Evolutionary conservation across 2,797 vertebrate genomes (phyloP), one percentile per base, ranked within the genome.

Genomic region (Acropternis orthonyx): DNA sequence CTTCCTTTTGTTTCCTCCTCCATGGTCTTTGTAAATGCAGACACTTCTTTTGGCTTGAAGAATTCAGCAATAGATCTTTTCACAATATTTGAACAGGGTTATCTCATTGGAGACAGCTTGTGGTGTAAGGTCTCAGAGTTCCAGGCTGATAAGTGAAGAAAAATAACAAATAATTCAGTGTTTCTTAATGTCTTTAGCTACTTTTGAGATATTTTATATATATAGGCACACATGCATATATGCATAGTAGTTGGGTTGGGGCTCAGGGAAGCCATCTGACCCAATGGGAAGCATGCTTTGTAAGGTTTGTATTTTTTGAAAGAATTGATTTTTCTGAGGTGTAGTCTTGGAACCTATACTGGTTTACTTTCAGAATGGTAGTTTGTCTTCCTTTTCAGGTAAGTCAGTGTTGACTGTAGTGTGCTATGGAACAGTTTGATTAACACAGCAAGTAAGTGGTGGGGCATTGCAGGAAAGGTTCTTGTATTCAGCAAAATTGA

Each of bases 21-120:
- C 4, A 71, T 78, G 24, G 72, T 94, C 65, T 76, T n/a, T 83
- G 59, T 91, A 91, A 91, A 78, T 67, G 72, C 43, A 49, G 15
- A 56, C 32, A 52, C 43, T 17, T 90, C 69, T 88, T 82, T 20
- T 66, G 58, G 10, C 73, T 71, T 59, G 48, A 88, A 88, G 54
- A 92, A 63, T 71, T 77, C 77, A 75, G 79, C 27, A 74, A 41
- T 14, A 73, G 59, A 83, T 56, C 36, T 93, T 93, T 95, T 92
- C 46, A 87, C 21, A 80, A 49, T 51, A 74, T 49, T 68, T 88
- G 82, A 79, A 68, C 34, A 44, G 36, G 30, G 43, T 68, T 93
- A 48, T 89, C 73, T 76, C 13, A 30, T 28, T 85, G 23, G 72
- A 92, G n/a, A 63, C 44, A 58, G 30, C 87, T 86, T 88, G 9